Conservation (phyloP, 1,140 invertebrate species). For the Zophobas atratus region DNA sequence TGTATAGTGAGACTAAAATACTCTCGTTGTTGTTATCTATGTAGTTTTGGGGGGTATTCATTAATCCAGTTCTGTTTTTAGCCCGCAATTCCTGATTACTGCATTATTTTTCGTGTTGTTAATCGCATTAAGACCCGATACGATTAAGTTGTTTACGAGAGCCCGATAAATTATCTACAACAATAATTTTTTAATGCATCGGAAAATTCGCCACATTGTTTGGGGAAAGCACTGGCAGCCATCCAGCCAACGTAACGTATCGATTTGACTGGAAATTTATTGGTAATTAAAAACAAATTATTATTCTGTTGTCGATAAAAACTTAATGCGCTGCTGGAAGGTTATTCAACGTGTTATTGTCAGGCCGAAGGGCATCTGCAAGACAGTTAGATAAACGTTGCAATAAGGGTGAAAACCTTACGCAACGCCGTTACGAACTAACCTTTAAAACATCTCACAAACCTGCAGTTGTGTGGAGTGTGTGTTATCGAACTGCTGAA, state of each 20-base stretch:
- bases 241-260: neutral
- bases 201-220: neutral
- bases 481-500: neutral
- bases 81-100: neutral
- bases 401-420: too few relatives aligned
- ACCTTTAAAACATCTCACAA: neutral
- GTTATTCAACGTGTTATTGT: constrained; percentile 8
- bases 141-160: neutral
- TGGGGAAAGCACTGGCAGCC: neutral
- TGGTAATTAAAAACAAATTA: constrained; percentile 24
- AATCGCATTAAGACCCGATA: neutral
- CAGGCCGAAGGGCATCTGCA: neutral
- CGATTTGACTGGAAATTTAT: constrained; percentile 10
- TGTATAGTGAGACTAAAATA: too few relatives aligned
- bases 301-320: constrained; percentile 8
- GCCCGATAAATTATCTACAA: constrained; percentile 17
- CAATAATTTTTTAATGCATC: constrained; percentile 17
- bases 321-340: neutral
- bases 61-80: constrained; percentile 15
- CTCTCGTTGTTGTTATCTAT: too few relatives aligned
- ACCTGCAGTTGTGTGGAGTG: neutral
- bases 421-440: neutral
- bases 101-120: constrained; percentile 20
- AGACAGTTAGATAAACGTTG: neutral
- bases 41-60: neutral